Conservation (phyloP, 2,113 vertebrate species). For the Mystacornis crossleyi region DNA sequence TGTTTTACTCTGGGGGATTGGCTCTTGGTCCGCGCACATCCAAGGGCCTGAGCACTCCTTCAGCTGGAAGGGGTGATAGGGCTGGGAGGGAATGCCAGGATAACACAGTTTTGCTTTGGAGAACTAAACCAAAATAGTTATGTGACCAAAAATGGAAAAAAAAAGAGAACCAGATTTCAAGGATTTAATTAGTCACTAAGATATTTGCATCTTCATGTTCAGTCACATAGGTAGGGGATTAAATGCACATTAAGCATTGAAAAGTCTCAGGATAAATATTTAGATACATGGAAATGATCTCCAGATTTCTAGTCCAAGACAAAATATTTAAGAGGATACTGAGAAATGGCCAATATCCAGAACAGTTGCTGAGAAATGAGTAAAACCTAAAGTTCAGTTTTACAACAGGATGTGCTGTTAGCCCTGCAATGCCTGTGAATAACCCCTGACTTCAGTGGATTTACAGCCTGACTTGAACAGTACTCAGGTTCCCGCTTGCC, state of each 20-base stretch:
- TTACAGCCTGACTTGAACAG: background rate
- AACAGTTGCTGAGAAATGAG: background rate
- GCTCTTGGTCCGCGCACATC: background rate
- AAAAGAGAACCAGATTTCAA: background rate
- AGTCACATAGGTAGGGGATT: background rate
- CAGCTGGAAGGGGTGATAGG: background rate
- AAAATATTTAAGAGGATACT: background rate
- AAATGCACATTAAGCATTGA: background rate
- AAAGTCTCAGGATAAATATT: constrained; percentile 24
- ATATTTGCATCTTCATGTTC: constrained; percentile 14
- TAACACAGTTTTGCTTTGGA: background rate
- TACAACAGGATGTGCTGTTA: background rate
- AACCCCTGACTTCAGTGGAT: background rate
- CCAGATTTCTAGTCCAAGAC: background rate
- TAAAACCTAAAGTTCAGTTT: constrained; percentile 18
- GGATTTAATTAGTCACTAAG: background rate
- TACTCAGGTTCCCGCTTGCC: background rate
- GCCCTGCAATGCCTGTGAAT: background rate
- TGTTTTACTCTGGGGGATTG: background rate
- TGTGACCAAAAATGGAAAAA: background rate
- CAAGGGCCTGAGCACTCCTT: background rate
- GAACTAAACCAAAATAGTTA: background rate
- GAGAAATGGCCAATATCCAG: background rate
- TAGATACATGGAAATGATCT: background rate
- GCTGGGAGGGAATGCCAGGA: background rate